phyloP scores from a whole-genome alignment of 2,797 vertebrate genomes.

The Masticophis lateralis region DNA sequence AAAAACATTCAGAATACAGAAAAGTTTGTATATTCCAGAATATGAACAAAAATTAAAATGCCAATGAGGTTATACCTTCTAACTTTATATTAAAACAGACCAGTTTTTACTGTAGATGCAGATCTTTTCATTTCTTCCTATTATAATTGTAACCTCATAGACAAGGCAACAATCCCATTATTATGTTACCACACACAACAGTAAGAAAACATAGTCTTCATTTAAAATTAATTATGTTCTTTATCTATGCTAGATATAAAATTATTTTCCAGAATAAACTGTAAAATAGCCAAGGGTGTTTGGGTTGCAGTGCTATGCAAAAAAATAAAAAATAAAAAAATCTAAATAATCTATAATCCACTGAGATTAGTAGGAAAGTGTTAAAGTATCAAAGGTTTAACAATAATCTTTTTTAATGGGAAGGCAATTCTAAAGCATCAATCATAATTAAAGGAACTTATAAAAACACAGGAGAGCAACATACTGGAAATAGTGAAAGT shows the following conservation, averaged over 20 bases:
- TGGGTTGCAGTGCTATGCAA: background rate
- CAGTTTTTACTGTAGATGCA: background rate
- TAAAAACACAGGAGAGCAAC: background rate
- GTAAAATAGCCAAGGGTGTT: background rate
- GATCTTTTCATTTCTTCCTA: background rate
- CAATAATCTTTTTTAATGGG: background rate
- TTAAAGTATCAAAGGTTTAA: background rate
- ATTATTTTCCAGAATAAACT: background rate
- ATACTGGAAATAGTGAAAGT: background rate
- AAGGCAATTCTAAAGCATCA: background rate
- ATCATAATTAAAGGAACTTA: background rate
- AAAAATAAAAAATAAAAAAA: background rate
- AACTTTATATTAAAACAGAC: background rate
- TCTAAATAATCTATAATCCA: background rate
- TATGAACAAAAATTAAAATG: background rate
- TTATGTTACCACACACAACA: background rate
- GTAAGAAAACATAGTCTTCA: background rate
- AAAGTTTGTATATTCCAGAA: background rate
- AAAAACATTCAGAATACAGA: background rate
- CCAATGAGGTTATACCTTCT: background rate
- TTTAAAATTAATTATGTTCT: background rate
- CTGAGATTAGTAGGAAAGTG: background rate
- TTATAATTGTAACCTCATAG: conserved; percentile 14
- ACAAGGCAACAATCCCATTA: conserved; percentile 2
- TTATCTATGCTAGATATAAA: background rate